Evolutionary conservation across 2,113 vertebrate species (phyloP).

Genomic region (Tragelaphus buxtoni): DNA sequence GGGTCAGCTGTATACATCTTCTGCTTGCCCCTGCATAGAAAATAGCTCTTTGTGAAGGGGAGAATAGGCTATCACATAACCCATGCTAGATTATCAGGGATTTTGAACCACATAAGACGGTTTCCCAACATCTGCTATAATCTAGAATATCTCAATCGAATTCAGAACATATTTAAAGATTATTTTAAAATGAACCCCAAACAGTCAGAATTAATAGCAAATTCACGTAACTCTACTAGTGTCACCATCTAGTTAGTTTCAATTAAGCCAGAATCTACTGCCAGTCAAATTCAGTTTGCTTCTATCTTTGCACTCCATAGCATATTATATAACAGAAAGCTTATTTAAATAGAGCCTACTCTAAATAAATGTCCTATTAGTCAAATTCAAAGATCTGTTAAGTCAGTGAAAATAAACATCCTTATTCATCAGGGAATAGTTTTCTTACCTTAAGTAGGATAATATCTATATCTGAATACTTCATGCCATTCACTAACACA

Average conservation of each 20-base stretch:
- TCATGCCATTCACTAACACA: slow-evolving; percentile 98
- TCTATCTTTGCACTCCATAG: not conserved
- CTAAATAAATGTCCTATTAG: not conserved
- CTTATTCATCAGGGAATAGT: not conserved
- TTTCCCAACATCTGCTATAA: not conserved
- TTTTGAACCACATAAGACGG: not conserved
- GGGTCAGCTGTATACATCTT: not conserved
- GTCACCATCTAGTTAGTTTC: not conserved
- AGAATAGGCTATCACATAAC: not conserved
- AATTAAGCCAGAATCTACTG: not conserved
- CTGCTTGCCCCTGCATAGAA: not conserved
- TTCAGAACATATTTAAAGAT: not conserved
- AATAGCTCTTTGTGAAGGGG: not conserved
- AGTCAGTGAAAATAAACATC: not conserved
- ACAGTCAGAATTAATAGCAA: not conserved
- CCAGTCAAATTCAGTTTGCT: not conserved
- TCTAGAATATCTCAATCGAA: not conserved
- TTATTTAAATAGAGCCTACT: not conserved
- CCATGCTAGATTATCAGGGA: not conserved
- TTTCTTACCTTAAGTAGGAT: slow-evolving; percentile 95
- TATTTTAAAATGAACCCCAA: not conserved
- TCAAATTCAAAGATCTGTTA: not conserved
- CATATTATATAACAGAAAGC: not conserved
- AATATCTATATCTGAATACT: slow-evolving; percentile 98
- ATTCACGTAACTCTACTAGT: not conserved